Conservation (phyloP, 2,113 vertebrate genomes). For the Ictidomys tridecemlineatus region DNA sequence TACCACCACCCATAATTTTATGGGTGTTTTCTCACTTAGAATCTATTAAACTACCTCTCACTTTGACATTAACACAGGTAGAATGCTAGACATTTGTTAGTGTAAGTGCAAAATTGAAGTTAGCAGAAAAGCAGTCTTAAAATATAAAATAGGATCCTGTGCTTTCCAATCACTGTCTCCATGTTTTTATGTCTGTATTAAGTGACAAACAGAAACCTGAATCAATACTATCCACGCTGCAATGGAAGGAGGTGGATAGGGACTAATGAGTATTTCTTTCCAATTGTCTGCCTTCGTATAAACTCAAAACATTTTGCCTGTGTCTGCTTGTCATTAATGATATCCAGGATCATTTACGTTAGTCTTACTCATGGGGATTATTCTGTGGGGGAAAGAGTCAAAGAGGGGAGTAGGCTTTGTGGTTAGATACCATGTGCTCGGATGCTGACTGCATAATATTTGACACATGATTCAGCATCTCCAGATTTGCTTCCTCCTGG, state of each 20-base stretch:
- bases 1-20: background rate
- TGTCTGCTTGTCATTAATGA: background rate
- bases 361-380: background rate
- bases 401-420: background rate
- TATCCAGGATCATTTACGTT: background rate
- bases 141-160: background rate
- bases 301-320: background rate
- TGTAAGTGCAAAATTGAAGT: conserved; percentile 5
- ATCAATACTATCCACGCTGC: background rate
- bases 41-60: background rate
- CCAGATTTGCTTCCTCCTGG: background rate
- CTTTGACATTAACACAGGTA: background rate
- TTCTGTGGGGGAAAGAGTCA: background rate
- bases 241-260: background rate
- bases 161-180: background rate
- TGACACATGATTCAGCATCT: background rate
- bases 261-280: background rate
- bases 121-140: conserved; percentile 21
- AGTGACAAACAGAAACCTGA: background rate
- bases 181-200: background rate
- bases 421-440: background rate
- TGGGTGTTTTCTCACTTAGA: conserved; percentile 45
- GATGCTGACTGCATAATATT: background rate
- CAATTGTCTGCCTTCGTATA: background rate
- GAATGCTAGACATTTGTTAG: background rate